Base-by-base conservation (phyloP, 92 coral and sea anemone species). In the Desmophyllum pertusum region DNA sequence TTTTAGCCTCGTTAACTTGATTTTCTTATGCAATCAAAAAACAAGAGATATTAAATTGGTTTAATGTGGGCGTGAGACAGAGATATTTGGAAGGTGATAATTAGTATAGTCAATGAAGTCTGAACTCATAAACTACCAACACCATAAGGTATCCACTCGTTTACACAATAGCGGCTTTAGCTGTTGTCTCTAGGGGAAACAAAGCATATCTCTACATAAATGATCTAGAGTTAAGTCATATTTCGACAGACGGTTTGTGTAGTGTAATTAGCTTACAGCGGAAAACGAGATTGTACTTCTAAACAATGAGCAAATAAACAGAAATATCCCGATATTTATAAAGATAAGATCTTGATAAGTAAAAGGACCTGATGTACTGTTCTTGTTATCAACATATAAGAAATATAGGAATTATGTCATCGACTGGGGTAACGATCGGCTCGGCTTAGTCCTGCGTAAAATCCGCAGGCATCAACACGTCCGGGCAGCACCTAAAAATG, bases 291-390 rank as follows among this genome's bases (percentile, higher is more conserved):
- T 68, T 50, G 41, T 36, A 41, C 52, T 38, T 50, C 35, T 35
- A 18, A 68, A 68, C 76, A 80, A 68, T 68, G 48, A 48, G 30
- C 7, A 52, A 42, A 59, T 67, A 80, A 80, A 67, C 76, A 67
- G 48, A 67, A 66, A 29, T 10, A 37, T 25, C 36, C 21, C 46
- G 43, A 80, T 73, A 36, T 80, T 80, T 11, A 23, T 18, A 35
- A 25, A 9, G 51, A 80, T 21, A 80, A 80, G 46, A 80, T 67
- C 19, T 6, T 17, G 36, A 64, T 40, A 42, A 65, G 10, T 9
- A 14, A 50, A 35, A 67, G 40, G 45, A 10, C 37, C 21, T 36
- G n/a, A n/a, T n/a, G 59, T 59, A n/a, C 35, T 59, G 23, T 65
- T 33, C 70, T 64, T 36, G 6, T 65, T 65, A 15, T 17, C 70